Conservation (phyloP, 2,888 invertebrate genomes). For the Trypoxylon attenuatum region DNA sequence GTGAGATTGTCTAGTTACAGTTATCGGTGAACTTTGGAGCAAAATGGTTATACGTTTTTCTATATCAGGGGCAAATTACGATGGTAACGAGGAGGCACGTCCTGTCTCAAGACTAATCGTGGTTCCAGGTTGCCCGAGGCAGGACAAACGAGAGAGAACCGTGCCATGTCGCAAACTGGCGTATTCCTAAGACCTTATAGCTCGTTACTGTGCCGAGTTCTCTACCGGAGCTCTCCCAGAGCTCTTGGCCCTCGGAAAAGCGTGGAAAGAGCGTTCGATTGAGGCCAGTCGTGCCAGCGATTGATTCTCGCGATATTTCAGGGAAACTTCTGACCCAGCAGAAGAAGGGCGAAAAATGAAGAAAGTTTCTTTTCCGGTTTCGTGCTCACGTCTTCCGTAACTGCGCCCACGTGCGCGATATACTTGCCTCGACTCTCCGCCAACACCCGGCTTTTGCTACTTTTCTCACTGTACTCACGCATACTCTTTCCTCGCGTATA, state of each 20-base stretch:
- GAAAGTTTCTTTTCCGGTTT: slow-evolving; percentile 65
- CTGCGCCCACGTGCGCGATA: slow-evolving; percentile 61
- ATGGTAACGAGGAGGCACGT: slow-evolving; percentile 1
- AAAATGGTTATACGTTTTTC: not conserved
- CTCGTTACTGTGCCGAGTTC: slow-evolving; percentile 30
- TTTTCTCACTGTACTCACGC: not conserved
- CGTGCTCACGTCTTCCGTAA: slow-evolving; percentile 48
- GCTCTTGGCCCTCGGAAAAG: slow-evolving; percentile 25
- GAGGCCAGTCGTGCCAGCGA: slow-evolving; percentile 60
- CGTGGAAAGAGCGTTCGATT: slow-evolving; percentile 44
- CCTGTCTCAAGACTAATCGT: not conserved
- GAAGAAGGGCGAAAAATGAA: slow-evolving; percentile 68
- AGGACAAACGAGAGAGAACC: slow-evolving; percentile 1
- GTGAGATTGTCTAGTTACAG: too few relatives aligned
- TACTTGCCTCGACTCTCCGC: slow-evolving; percentile 46
- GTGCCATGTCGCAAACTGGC: not conserved
- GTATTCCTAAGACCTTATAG: not conserved
- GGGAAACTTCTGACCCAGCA: slow-evolving; percentile 61
- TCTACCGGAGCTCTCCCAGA: too few relatives aligned
- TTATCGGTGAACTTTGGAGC: not conserved
- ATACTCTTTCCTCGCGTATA: too few relatives aligned
- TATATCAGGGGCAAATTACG: not conserved
- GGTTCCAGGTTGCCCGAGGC: not conserved
- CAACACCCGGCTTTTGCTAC: slow-evolving; percentile 14
- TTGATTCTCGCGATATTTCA: slow-evolving; percentile 71